Conservation (phyloP, 2,888 invertebrate genomes). For the Ferdinandea cuprea region DNA sequence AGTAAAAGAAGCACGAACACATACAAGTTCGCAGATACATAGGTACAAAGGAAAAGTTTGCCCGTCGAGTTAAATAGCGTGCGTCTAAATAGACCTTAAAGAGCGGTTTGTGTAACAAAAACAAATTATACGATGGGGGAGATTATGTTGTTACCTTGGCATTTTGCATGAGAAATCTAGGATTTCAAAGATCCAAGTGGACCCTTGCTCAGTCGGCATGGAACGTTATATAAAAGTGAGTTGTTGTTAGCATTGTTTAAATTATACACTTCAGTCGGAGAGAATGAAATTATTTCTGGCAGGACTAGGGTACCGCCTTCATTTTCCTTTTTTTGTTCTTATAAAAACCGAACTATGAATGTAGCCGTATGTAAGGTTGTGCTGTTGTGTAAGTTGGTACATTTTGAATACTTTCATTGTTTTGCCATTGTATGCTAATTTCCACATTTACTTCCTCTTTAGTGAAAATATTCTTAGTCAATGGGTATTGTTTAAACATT, state of each 20-base stretch:
- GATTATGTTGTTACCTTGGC: slow-evolving; percentile 52
- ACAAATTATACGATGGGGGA: slow-evolving; percentile 35
- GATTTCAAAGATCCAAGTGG: slow-evolving; percentile 27
- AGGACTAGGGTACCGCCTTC: background rate
- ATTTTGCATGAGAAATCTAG: slow-evolving; percentile 16
- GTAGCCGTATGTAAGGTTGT: background rate
- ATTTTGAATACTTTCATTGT: slow-evolving; percentile 11
- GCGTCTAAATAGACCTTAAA: slow-evolving; percentile 65
- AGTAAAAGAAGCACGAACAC: slow-evolving; percentile 26
- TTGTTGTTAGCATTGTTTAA: slow-evolving; percentile 3
- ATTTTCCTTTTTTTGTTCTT: background rate
- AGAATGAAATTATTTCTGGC: slow-evolving; percentile 8
- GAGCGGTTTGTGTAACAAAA: slow-evolving; percentile 42
- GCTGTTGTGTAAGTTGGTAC: too few species aligned
- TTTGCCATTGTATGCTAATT: slow-evolving; percentile 36
- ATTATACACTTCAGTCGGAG: slow-evolving; percentile 1
- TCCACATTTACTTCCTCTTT: background rate
- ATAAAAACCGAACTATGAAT: background rate
- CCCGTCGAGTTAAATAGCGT: slow-evolving; percentile 50
- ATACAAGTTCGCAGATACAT: slow-evolving; percentile 1
- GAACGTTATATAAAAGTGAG: slow-evolving; percentile 7
- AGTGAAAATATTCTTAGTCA: background rate
- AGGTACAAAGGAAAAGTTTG: slow-evolving; percentile 38
- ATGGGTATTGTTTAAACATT: too few species aligned
- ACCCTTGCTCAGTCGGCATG: background rate